These are phyloP conservation scores for Lucinisca nassula DNA, from an alignment of 2,888 invertebrate genomes.

Conservation along the genomic window DNA sequence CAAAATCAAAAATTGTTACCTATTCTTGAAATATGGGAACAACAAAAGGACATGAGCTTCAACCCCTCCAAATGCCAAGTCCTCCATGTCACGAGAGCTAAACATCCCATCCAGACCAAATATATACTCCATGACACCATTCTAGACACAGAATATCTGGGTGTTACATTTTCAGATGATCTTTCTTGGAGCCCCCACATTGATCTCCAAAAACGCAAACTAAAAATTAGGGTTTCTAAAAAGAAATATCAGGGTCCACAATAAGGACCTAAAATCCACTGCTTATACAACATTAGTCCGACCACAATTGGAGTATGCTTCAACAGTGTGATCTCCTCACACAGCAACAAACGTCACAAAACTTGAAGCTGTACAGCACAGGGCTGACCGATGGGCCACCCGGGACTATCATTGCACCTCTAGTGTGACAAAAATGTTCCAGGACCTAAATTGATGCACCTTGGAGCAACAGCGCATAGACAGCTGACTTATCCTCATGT, in stretches of 20 bases:
- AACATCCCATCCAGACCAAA: not conserved
- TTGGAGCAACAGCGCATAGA: not conserved
- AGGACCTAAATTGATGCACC: not conserved
- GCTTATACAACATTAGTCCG: not conserved
- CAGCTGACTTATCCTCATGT: too few relatives aligned
- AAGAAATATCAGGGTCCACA: not conserved
- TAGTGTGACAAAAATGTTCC: not conserved
- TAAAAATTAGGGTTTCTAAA: not conserved
- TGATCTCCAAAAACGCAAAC: not conserved
- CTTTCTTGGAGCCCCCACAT: not conserved
- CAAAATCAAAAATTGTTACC: too few relatives aligned
- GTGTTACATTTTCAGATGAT: not conserved
- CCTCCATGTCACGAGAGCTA: too few relatives aligned
- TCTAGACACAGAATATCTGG: not conserved
- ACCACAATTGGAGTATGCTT: not conserved
- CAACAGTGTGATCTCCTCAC: not conserved
- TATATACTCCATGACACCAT: not conserved
- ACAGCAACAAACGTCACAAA: not conserved
- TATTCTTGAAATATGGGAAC: too few relatives aligned
- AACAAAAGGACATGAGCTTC: not conserved
- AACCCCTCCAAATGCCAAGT: not conserved
- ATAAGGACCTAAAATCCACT: not conserved
- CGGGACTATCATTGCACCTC: not conserved
- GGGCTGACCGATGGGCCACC: not conserved
- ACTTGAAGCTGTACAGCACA: conserved; percentile 2